Base-by-base conservation (phyloP, 2,797 vertebrate species). In the Morus bassanus region DNA sequence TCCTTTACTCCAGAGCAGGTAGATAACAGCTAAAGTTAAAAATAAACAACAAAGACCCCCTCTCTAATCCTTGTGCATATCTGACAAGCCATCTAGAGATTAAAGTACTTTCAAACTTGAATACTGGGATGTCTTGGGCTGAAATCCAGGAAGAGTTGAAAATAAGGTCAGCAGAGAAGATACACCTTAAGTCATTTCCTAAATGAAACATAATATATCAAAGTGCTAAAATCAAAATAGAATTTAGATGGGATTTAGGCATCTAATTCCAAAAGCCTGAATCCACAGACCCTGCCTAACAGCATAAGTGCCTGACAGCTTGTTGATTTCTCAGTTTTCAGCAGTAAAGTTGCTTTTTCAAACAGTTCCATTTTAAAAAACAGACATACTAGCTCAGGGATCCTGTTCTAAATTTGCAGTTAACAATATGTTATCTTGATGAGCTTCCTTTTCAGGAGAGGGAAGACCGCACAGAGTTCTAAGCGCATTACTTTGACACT, bases 21-120 rank as follows among this genome's bases (percentile, higher is more conserved):
- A 87, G 84, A 80, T 95, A 91, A 80, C 31, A 88, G 73, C 45
- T 64, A 3, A 92, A 96, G 64, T 85, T 91, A 94, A 96, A 96
- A 95, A 94, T 94, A 97, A 96, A 89, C 63, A 93, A 92, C 74
- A 92, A 91, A 92, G 84, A 77, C 60, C 16, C 5, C 28, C 10
- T 85, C 41, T 77, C 37, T 89, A 81, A 93, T 91, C 75, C 57
- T 80, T 45, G 11, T 72, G 67, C 35, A 59, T 85, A 94, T 94
- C 90, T 94, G 93, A 89, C 67, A 89, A 92, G 33, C 25, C 35
- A 85, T 79, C 83, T 73, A 82, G 74, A 89, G 59, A 90, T n/a
- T 93, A 83, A 91, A 93, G 67, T 69, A 63, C 65, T 75, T 96
- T 90, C 13, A 57, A 6, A 43, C 50, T 51, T 92, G 70, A 59